Conservation (phyloP, 2,888 invertebrate genomes). For the Meteorus colon region DNA sequence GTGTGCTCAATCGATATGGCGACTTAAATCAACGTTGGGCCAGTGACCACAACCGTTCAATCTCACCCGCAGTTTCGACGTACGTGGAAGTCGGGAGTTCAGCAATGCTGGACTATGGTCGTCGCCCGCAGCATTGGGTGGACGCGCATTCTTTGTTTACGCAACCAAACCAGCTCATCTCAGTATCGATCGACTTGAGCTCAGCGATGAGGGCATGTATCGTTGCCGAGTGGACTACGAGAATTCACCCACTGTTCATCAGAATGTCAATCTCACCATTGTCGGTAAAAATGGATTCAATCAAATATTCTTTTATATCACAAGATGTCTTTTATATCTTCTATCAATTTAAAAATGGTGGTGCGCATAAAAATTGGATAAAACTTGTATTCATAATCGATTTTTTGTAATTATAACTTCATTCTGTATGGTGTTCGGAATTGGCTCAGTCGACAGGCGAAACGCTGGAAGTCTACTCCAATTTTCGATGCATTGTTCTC, state of each 20-base stretch:
- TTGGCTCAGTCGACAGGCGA: too few species aligned
- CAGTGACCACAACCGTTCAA: constrained; percentile 41
- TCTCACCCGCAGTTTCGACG: constrained; percentile 76
- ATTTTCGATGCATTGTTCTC: too few species aligned
- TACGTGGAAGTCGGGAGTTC: constrained; percentile 76
- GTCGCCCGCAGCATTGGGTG: constrained; percentile 76
- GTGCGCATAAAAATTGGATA: too few species aligned
- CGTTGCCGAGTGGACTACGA: constrained; percentile 76
- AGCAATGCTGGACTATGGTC: constrained; percentile 78
- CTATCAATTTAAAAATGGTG: too few species aligned
- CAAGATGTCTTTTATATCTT: too few species aligned
- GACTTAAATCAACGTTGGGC: constrained; percentile 7
- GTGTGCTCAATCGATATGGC: neutral
- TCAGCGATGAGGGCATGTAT: constrained; percentile 75
- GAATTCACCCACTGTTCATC: constrained; percentile 75
- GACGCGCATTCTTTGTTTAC: constrained; percentile 76
- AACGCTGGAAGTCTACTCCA: too few species aligned
- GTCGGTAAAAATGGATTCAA: constrained; percentile 71
- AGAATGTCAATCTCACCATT: constrained; percentile 75
- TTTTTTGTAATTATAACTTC: too few species aligned
- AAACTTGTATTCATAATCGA: too few species aligned
- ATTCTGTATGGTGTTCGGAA: too few species aligned
- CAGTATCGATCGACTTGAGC: constrained; percentile 72
- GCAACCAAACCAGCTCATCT: constrained; percentile 77
- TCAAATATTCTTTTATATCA: neutral